Percentiles rank a stretch among this genome's conserved stretches.
phyloP scores from a whole-genome alignment of 2,113 vertebrate species.

The Glareola pratincola region DNA sequence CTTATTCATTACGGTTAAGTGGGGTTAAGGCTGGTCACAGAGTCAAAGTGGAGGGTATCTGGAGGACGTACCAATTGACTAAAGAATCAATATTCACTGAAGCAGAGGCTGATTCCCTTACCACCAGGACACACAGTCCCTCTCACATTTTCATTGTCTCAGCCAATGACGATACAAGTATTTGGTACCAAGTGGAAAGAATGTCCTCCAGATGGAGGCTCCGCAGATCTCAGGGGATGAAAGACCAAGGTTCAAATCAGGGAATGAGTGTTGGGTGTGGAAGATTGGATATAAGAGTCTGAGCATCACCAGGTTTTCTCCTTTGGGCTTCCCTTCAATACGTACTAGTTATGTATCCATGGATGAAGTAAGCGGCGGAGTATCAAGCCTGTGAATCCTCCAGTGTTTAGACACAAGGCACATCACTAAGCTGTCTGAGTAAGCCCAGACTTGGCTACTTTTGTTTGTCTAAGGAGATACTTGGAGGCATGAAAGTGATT shows the following conservation, averaged over 20 bases:
- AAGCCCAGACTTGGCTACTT: not conserved
- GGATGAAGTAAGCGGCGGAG: not conserved
- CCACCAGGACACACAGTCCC: not conserved
- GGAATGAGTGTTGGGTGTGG: not conserved
- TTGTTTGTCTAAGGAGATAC: not conserved
- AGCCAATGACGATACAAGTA: not conserved
- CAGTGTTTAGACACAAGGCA: not conserved
- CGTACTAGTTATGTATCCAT: not conserved
- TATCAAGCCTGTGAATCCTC: not conserved
- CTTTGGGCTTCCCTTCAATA: not conserved
- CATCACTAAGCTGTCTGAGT: not conserved
- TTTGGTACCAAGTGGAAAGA: not conserved
- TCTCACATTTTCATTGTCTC: not conserved
- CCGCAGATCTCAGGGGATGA: not conserved
- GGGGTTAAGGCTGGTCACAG: not conserved
- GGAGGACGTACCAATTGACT: not conserved
- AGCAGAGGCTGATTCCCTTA: not conserved
- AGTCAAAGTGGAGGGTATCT: not conserved
- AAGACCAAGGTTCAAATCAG: not conserved
- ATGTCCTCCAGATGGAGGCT: not conserved
- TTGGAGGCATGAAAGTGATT: not conserved
- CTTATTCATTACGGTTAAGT: not conserved
- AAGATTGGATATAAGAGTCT: not conserved
- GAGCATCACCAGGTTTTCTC: not conserved
- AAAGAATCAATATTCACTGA: not conserved